Percentiles rank a stretch among this genome's conserved stretches.
phyloP scores from a whole-genome alignment of 2,797 vertebrate genomes.

The Silurus lanzhouensis region DNA sequence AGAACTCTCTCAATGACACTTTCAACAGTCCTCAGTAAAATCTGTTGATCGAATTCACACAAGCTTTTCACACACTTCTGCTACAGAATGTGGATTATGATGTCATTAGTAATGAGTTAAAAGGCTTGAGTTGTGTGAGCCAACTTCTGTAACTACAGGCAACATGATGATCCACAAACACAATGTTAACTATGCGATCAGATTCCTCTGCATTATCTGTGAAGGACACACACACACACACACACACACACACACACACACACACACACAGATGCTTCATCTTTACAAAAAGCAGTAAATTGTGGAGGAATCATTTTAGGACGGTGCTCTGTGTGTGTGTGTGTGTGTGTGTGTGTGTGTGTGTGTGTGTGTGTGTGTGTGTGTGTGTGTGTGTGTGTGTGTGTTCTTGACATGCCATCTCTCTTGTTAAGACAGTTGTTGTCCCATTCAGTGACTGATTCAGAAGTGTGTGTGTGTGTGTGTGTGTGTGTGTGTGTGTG shows the following conservation, averaged over 20 bases:
- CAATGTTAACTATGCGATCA: neutral
- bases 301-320: too few relatives aligned
- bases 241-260: neutral
- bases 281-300: too few relatives aligned
- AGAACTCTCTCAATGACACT: neutral
- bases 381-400: too few relatives aligned
- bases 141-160: neutral
- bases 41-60: too few relatives aligned
- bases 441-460: too few relatives aligned
- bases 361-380: too few relatives aligned
- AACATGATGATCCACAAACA: neutral
- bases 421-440: too few relatives aligned
- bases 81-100: neutral
- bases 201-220: neutral
- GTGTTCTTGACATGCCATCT: too few relatives aligned
- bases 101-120: neutral
- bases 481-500: too few relatives aligned
- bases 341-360: too few relatives aligned
- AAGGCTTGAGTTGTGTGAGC: neutral
- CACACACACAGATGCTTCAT: neutral
- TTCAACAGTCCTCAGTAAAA: too few relatives aligned
- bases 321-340: too few relatives aligned
- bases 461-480: neutral
- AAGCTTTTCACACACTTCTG: neutral
- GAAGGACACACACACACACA: neutral